Evolutionary conservation across 2,797 vertebrate genomes (phyloP), one percentile per base, ranked within the genome.

Genomic region (Siniperca obscura): DNA sequence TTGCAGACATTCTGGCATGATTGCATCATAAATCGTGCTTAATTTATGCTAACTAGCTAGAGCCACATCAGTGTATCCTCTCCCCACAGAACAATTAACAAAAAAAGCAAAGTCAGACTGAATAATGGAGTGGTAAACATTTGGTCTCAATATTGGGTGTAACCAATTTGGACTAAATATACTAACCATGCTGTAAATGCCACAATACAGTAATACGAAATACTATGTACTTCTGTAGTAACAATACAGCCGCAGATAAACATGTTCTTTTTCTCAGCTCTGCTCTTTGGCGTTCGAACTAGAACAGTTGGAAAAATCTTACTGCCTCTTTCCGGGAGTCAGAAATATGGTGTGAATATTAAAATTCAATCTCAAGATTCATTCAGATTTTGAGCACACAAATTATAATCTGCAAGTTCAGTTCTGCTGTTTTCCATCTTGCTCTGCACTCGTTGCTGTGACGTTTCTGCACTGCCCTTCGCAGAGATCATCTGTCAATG

Each of bases 241-340:
- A 16, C 57, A 40, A 30, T 3, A 40, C n/a, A 50, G 22, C 30
- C 4, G 7, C n/a, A 40, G n/a, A 60, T 48, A 8, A 21, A 72
- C 36, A 27, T 25, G n/a, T 17, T 16, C 11, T 60, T 59, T 34
- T 40, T 72, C 42, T 65, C 56, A 27, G 4, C 17, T 12, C 72
- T 34, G 22, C 34, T 78, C 25, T 66, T 70, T 73, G 72, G 64
- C 72, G 3, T 76, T 40, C 2, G 7, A 22, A 59, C 21, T 13
- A 7, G 27, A 82, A 25, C 22, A 30, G 17, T 56, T 74, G 44
- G 70, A 82, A 70, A 69, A 66, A 55, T 56, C n/a, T 67, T 17
- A 21, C 34, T 17, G 25, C 0, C 36, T 36, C 75, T 78, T 42
- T 81, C 65, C 61, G 9, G 19, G 48, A 69, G 57, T 61, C 68